phyloP scores from a whole-genome alignment of 2,797 vertebrate species.

The Benthosema pterotum region DNA sequence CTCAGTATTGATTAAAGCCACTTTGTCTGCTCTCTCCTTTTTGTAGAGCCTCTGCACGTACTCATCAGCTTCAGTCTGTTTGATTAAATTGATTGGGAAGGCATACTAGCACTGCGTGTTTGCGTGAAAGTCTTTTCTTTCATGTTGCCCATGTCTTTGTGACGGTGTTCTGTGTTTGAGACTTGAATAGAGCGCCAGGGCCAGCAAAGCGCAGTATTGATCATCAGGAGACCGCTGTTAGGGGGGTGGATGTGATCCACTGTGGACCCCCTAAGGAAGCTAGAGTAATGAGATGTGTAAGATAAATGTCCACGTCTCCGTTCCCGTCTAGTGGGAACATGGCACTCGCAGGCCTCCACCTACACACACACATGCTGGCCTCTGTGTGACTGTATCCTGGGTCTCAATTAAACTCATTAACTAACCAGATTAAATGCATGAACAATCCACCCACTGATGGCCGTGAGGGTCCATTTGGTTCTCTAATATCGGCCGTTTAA shows the following conservation, averaged over 20 bases:
- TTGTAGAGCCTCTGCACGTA: background rate
- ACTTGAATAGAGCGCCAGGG: constrained; percentile 17
- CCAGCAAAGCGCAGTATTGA: constrained; percentile 32
- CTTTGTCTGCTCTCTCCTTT: too few species aligned
- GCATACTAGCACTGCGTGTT: background rate
- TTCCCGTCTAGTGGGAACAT: constrained; percentile 30
- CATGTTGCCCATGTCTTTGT: constrained; percentile 22
- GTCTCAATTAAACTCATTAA: too few species aligned
- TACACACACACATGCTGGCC: constrained; percentile 27
- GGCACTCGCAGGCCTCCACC: constrained; percentile 25
- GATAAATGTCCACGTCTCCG: constrained; percentile 8
- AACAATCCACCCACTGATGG: too few species aligned
- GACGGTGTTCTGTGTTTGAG: background rate
- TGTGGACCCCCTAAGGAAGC: constrained; percentile 30
- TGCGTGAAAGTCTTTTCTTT: constrained; percentile 42
- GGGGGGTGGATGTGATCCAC: constrained; percentile 33
- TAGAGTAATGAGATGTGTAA: constrained; percentile 40
- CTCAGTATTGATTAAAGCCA: too few species aligned
- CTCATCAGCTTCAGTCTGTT: constrained; percentile 5
- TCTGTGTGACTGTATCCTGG: constrained; percentile 2
- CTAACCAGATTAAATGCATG: too few species aligned
- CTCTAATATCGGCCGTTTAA: constrained; percentile 61
- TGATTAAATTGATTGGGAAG: constrained; percentile 30
- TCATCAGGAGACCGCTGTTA: constrained; percentile 31
- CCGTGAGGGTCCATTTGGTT: too few species aligned